Conservation (phyloP, 2,888 invertebrate species). For the Drosophila kanekoi region DNA sequence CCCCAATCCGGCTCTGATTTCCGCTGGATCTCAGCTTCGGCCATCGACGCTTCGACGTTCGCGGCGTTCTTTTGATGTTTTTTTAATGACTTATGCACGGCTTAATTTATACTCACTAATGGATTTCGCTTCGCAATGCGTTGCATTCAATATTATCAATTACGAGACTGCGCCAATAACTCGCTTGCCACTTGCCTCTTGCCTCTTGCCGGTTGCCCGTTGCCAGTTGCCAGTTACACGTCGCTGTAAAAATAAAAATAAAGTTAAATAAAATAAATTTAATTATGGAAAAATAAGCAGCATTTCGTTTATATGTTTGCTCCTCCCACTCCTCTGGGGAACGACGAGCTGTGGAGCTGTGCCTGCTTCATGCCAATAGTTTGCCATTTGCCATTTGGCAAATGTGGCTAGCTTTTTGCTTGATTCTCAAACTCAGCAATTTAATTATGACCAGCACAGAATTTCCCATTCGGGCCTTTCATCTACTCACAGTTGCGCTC, state of each 20-base stretch:
- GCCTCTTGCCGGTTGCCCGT: neutral
- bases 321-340: neutral
- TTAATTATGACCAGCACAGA: conserved; percentile 15
- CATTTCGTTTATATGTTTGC: conserved; percentile 11
- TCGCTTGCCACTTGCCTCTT: conserved; percentile 14
- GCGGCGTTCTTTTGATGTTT: conserved; percentile 37
- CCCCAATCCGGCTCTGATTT: conserved; percentile 22
- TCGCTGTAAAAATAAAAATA: conserved; percentile 27
- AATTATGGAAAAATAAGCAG: conserved; percentile 69
- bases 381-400: conserved; percentile 9
- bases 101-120: conserved; percentile 79
- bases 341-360: too few relatives aligned
- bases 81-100: conserved; percentile 74
- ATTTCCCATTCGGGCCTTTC: neutral
- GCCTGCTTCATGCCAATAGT: neutral
- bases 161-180: conserved; percentile 52
- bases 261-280: conserved; percentile 59
- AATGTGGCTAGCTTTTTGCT: conserved; percentile 2
- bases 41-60: neutral
- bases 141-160: conserved; percentile 75
- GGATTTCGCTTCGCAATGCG: conserved; percentile 61
- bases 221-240: neutral
- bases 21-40: conserved; percentile 4
- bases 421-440: neutral
- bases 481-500: neutral